Conservation (phyloP, 2,113 vertebrate genomes). For the Anhinga anhinga region DNA sequence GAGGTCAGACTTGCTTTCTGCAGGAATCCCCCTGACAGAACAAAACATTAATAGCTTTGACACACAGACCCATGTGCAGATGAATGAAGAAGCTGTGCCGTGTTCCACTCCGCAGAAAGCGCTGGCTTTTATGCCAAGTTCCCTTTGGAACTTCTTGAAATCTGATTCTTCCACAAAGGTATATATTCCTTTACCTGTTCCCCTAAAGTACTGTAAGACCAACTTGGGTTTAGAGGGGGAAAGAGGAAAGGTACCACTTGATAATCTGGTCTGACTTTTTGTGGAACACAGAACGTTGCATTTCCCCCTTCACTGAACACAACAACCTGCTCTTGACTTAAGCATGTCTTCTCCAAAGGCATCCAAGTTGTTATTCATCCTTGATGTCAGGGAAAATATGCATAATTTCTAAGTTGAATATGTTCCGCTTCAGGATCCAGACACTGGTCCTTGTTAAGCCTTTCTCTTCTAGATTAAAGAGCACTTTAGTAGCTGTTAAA, state of each 20-base stretch:
- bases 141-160: neutral
- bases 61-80: neutral
- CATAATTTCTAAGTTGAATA: neutral
- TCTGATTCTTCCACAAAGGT: neutral
- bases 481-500: neutral
- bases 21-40: neutral
- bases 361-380: neutral
- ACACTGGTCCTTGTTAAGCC: neutral
- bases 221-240: neutral
- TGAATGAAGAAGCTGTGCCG: neutral
- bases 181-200: neutral
- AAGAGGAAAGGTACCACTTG: neutral
- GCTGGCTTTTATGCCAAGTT: neutral
- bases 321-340: neutral
- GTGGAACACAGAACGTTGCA: neutral
- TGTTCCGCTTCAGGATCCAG: neutral
- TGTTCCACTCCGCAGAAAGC: neutral
- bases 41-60: neutral
- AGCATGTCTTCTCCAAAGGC: neutral
- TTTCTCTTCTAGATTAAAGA: constrained; percentile 40
- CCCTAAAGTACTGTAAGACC: neutral
- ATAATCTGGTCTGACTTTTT: neutral
- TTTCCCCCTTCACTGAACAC: neutral
- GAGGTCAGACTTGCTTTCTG: neutral
- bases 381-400: neutral